Evolutionary conservation across 2,888 invertebrate species (phyloP).

Genomic region (Ophion ventricosus): DNA sequence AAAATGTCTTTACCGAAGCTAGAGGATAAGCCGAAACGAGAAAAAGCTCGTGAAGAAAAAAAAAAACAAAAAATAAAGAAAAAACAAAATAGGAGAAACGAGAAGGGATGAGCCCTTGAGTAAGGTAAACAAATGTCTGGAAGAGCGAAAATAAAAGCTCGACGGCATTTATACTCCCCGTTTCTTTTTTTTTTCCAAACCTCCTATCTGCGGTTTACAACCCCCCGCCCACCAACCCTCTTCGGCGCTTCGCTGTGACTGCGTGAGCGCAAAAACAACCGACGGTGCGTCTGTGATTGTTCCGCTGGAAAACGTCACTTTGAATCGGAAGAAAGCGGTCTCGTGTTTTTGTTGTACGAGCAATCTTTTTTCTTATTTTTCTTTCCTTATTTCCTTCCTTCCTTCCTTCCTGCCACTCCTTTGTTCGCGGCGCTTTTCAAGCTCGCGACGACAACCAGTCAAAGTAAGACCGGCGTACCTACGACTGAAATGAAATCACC

Average conservation of each 20-base stretch:
- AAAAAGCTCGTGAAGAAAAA: slow-evolving; percentile 5
- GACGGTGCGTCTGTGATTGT: slow-evolving; percentile 18
- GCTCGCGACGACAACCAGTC: background rate
- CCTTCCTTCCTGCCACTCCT: background rate
- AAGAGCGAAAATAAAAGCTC: slow-evolving; percentile 56
- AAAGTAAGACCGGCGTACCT: background rate
- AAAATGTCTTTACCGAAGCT: slow-evolving; percentile 47
- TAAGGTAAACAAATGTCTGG: slow-evolving; percentile 46
- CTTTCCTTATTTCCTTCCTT: slow-evolving; percentile 4
- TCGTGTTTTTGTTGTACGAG: background rate
- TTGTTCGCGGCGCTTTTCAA: slow-evolving; percentile 4
- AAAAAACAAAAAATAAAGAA: background rate
- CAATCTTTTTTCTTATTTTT: background rate
- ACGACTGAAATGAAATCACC: slow-evolving; percentile 10
- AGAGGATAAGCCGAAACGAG: slow-evolving; percentile 46
- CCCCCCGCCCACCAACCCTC: background rate
- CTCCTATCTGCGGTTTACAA: background rate
- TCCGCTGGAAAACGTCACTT: background rate
- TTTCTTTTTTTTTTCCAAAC: slow-evolving; percentile 3
- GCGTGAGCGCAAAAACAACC: background rate
- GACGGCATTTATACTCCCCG: slow-evolving; percentile 44
- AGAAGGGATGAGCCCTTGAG: slow-evolving; percentile 41
- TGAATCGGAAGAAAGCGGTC: slow-evolving; percentile 1
- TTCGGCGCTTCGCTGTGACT: background rate
- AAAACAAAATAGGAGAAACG: slow-evolving; percentile 25